Base-by-base conservation (phyloP, 1,140 invertebrate genomes). In the Zaprionus kolodkinae region DNA sequence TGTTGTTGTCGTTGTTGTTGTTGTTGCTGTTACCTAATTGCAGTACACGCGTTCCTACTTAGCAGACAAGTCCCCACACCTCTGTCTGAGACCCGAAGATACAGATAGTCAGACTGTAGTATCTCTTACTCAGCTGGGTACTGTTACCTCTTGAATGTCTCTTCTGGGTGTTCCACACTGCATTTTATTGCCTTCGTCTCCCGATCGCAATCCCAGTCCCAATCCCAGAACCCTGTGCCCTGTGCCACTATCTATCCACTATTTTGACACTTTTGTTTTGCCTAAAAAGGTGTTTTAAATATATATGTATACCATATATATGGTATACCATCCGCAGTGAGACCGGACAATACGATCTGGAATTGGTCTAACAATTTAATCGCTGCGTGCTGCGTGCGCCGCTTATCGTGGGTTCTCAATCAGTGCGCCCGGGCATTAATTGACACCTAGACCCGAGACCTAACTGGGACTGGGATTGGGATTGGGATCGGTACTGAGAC, bases 201-300 rank as follows among this genome's bases (percentile, higher is more conserved):
- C 27, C 27, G 27, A 30, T 30, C 27, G 0, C 27, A 6, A 30
- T 27, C 27, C 45, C 33, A 27, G 52, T 30, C 21, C 54, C 30
- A 25, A n/a, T n/a, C n/a, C n/a, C n/a, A n/a, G n/a, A 10, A 33
- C n/a, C n/a, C 50, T 21, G 33, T 48, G n/a, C 27, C 27, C 21
- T 21, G 21, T 21, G 21, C 21, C 52, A 27, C 50, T 45, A 78
- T 78, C 69, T 57, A 77, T 73, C 84, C 67, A 55, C 71, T 90
- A 76, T 85, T 90, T 88, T 88, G 85, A 88, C 85, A 89, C 85
- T 88, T 88, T 88, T 88, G 85, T 88, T 75, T 80, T 70, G 85
- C 61, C 78, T 84, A 81, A 88, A 80, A 88, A 89, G 84, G 80
- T 89, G 84, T 89, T 84, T 89, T 70, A 80, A 88, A 71, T 71